A percentile compares a stretch with the other conserved stretches of the same genome.
Evolutionary conservation across 2,113 vertebrate species (phyloP).

Genomic region (Rhinogobius similis): DNA sequence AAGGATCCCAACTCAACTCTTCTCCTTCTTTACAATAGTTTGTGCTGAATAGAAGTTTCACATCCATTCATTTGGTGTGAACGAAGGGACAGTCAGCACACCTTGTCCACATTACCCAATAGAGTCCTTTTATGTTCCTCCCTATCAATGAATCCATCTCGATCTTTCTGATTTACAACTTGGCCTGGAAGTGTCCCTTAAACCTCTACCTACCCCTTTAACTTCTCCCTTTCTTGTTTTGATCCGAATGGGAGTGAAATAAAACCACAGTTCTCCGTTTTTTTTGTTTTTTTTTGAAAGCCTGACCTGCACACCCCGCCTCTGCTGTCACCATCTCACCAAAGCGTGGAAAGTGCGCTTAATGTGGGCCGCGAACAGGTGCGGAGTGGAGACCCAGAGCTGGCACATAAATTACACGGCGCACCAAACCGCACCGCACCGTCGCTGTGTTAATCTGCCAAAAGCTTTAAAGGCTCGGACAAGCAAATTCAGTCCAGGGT

Average conservation of each 20-base stretch:
- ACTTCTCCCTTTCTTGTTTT: slow-evolving; percentile 42
- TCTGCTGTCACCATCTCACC: slow-evolving; percentile 46
- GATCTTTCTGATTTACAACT: slow-evolving; percentile 66
- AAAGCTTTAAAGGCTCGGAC: slow-evolving; percentile 65
- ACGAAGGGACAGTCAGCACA: slow-evolving; percentile 44
- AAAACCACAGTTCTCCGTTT: slow-evolving; percentile 34
- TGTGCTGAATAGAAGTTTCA: slow-evolving; percentile 62
- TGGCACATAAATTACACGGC: slow-evolving; percentile 73
- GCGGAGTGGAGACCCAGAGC: slow-evolving; percentile 56
- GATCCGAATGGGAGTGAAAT: slow-evolving; percentile 43
- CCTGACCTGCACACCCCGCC: slow-evolving; percentile 46
- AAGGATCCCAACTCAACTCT: background rate
- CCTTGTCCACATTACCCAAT: slow-evolving; percentile 68
- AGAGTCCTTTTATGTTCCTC: slow-evolving; percentile 61
- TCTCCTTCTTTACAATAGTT: slow-evolving; percentile 17
- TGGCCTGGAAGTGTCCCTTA: slow-evolving; percentile 53
- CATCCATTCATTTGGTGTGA: slow-evolving; percentile 43
- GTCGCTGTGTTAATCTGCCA: slow-evolving; percentile 74
- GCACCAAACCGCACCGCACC: slow-evolving; percentile 55
- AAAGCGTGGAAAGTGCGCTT: slow-evolving; percentile 48
- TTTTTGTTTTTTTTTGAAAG: slow-evolving; percentile 22
- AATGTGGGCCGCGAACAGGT: slow-evolving; percentile 72
- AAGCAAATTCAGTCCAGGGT: slow-evolving; percentile 54
- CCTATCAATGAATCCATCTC: slow-evolving; percentile 70
- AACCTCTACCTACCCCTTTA: slow-evolving; percentile 17